Percentiles rank a stretch among this genome's conserved stretches.
phyloP scores from a whole-genome alignment of 2,888 invertebrate species.

The Augochlorella aurata region DNA sequence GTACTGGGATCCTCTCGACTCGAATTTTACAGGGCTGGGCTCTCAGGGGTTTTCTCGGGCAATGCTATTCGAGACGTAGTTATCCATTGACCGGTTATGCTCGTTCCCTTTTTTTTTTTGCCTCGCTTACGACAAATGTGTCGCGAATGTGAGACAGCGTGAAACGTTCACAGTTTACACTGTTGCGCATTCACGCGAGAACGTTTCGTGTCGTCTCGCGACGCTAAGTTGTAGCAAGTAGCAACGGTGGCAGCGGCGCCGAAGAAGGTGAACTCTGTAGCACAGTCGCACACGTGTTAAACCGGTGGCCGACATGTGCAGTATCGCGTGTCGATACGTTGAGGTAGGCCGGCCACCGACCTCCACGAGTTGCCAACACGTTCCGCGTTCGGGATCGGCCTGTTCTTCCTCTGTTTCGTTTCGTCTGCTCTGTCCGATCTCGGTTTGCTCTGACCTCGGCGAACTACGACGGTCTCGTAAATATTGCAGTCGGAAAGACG shows the following conservation, averaged over 20 bases:
- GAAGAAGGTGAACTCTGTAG: constrained; percentile 46
- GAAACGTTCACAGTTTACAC: constrained; percentile 29
- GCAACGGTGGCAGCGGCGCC: background rate
- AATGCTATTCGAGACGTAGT: background rate
- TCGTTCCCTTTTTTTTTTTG: background rate
- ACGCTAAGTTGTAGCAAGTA: background rate
- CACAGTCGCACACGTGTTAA: constrained; percentile 50
- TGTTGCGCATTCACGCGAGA: constrained; percentile 51
- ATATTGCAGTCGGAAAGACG: too few species aligned
- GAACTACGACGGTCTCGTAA: too few species aligned
- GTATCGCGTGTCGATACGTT: constrained; percentile 62
- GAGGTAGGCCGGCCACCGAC: constrained; percentile 69
- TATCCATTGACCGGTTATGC: background rate
- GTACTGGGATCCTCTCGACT: constrained; percentile 7
- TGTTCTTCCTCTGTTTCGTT: constrained; percentile 6
- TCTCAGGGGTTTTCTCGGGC: background rate
- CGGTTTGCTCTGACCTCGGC: background rate
- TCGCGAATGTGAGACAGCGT: background rate
- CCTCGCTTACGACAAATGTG: background rate
- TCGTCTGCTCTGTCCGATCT: background rate
- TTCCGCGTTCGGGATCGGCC: constrained; percentile 6
- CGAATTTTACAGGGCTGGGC: background rate
- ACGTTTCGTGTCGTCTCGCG: constrained; percentile 16
- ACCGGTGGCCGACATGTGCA: constrained; percentile 55
- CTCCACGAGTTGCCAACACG: constrained; percentile 49